Conservation (phyloP, 2,113 vertebrate genomes). For the Pseudorhombus dupliciocellatus region DNA sequence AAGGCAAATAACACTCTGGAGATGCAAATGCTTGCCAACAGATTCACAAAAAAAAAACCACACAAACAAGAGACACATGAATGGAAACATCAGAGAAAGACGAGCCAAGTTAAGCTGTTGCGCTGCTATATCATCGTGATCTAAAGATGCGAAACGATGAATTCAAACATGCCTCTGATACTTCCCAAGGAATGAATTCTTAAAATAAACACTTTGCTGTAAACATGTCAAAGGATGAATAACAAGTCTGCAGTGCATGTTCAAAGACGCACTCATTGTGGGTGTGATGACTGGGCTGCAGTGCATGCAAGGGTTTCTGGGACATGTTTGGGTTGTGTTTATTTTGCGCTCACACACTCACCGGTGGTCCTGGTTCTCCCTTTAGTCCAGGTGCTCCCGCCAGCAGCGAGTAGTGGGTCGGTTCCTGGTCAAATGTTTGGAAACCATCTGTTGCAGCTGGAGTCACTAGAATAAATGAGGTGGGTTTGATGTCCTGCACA, state of each 20-base stretch:
- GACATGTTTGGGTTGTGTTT: slow-evolving; percentile 25
- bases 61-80: slow-evolving; percentile 1
- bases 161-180: not conserved
- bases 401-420: slow-evolving; percentile 85
- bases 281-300: not conserved
- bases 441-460: slow-evolving; percentile 82
- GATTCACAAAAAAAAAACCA: slow-evolving; percentile 33
- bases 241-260: not conserved
- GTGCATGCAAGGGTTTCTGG: not conserved
- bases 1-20: slow-evolving; percentile 13
- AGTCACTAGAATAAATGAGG: slow-evolving; percentile 72
- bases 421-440: slow-evolving; percentile 84
- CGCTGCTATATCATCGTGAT: not conserved
- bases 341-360: slow-evolving; percentile 72
- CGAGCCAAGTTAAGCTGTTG: not conserved
- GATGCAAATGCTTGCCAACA: not conserved
- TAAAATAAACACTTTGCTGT: not conserved
- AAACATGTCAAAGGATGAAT: not conserved
- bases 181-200: slow-evolving; percentile 3
- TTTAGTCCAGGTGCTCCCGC: slow-evolving; percentile 86
- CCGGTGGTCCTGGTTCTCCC: slow-evolving; percentile 90
- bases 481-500: slow-evolving; percentile 63
- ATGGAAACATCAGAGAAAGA: slow-evolving; percentile 20
- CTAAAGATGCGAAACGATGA: not conserved
- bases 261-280: not conserved